phyloP scores from a whole-genome alignment of 2,888 invertebrate genomes.

The Phlogophora meticulosa region DNA sequence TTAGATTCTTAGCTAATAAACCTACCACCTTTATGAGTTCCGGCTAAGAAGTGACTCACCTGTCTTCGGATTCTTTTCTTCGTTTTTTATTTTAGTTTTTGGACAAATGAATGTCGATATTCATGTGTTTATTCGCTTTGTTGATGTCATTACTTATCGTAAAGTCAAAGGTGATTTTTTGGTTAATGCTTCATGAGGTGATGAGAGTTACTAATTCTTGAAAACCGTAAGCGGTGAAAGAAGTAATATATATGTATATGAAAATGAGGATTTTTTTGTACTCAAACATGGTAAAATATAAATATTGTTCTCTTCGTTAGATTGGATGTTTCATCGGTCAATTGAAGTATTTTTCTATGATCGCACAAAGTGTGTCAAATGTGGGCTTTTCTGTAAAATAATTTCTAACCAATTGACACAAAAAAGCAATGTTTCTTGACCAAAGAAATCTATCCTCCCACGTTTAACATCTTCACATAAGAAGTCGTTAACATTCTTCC shows the following conservation, averaged over 20 bases:
- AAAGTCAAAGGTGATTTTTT: slow-evolving; percentile 20
- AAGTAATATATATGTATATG: background rate
- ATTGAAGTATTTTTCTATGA: slow-evolving; percentile 4
- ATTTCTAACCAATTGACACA: slow-evolving; percentile 31
- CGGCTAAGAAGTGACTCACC: slow-evolving; percentile 44
- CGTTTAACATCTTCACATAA: slow-evolving; percentile 24
- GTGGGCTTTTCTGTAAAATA: slow-evolving; percentile 14
- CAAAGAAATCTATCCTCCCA: slow-evolving; percentile 42
- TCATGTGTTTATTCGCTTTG: slow-evolving; percentile 11
- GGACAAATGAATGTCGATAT: slow-evolving; percentile 10
- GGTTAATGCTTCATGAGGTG: background rate
- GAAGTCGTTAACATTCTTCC: slow-evolving; percentile 15
- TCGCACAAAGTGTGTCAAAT: slow-evolving; percentile 6
- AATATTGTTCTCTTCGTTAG: background rate
- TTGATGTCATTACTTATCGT: slow-evolving; percentile 33
- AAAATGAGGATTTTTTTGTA: background rate
- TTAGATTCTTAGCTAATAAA: slow-evolving; percentile 16
- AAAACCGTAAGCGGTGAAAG: background rate
- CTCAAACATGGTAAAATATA: background rate
- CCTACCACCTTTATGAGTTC: slow-evolving; percentile 30
- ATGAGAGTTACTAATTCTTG: slow-evolving; percentile 19
- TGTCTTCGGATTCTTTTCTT: slow-evolving; percentile 19
- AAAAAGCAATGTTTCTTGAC: slow-evolving; percentile 34
- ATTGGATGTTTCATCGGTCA: background rate
- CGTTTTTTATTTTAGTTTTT: slow-evolving; percentile 35